These are phyloP conservation scores for Azorinus chamasolen DNA, from an alignment of 2,888 invertebrate genomes.

Conservation along the genomic window DNA sequence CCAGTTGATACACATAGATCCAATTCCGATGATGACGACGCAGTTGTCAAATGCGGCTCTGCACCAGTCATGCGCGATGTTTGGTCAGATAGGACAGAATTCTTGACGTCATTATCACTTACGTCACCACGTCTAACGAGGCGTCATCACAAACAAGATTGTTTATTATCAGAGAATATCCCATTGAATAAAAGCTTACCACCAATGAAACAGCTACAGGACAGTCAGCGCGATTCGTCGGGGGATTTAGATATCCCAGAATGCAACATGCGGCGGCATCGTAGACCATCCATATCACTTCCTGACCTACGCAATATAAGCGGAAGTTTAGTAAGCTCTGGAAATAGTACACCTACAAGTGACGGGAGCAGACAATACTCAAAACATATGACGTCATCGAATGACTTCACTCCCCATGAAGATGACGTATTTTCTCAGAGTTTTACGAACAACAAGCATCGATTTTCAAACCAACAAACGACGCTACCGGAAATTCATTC, in stretches of 20 bases:
- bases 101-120: constrained; percentile 38
- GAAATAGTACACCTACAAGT: constrained; percentile 60
- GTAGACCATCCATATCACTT: constrained; percentile 72
- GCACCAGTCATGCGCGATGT: constrained; percentile 31
- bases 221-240: neutral
- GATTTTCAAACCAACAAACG: constrained; percentile 27
- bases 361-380: neutral
- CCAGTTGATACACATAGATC: neutral
- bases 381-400: constrained; percentile 5
- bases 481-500: constrained; percentile 47
- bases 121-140: constrained; percentile 57
- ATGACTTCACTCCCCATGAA: constrained; percentile 13
- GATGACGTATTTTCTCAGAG: constrained; percentile 60
- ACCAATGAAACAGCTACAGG: neutral
- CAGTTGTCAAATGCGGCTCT: constrained; percentile 40
- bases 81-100: constrained; percentile 31
- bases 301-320: constrained; percentile 73
- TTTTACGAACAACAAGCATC: constrained; percentile 29
- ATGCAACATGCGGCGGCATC: constrained; percentile 42
- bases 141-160: constrained; percentile 58
- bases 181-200: constrained; percentile 15
- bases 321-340: constrained; percentile 70
- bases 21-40: too few relatives aligned
- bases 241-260: constrained; percentile 22
- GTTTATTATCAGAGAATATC: constrained; percentile 31